These are phyloP conservation scores for Typhlichthys subterraneus DNA, from an alignment of 2,797 vertebrate genomes.

Conservation along the genomic window DNA sequence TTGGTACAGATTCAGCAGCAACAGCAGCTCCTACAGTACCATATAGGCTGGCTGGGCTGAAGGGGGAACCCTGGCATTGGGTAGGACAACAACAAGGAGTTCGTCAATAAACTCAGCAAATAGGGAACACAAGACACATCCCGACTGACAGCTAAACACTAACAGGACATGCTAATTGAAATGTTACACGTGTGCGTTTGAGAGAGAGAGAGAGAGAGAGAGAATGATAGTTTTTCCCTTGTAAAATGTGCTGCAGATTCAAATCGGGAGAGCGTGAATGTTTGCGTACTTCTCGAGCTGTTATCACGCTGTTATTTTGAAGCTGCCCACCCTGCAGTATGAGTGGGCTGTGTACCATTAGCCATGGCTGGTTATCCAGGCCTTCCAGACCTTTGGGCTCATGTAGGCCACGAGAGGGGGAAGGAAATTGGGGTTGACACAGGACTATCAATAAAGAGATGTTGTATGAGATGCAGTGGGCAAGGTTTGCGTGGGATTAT, in stretches of 20 bases:
- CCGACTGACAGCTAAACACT: no score
- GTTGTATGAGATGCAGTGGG: constrained; percentile 9
- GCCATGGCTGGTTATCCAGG: constrained; percentile 71
- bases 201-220: neutral
- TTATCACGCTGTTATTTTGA: constrained; percentile 69
- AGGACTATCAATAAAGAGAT: neutral
- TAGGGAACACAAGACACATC: constrained; percentile 50
- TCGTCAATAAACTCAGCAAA: constrained; percentile 72
- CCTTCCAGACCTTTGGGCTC: constrained; percentile 65
- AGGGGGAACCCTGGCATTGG: constrained; percentile 29
- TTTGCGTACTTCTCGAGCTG: constrained; percentile 59
- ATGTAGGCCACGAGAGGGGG: constrained; percentile 40
- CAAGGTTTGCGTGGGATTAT: constrained; percentile 11
- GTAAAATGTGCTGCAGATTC: no score
- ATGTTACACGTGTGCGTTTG: constrained; percentile 39
- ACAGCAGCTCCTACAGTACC: neutral
- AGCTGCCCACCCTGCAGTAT: constrained; percentile 72
- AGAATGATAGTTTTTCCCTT: constrained; percentile 3
- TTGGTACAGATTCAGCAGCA: constrained; percentile 60
- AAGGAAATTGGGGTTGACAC: constrained; percentile 37
- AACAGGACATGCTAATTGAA: constrained; percentile 35
- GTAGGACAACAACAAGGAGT: constrained; percentile 50
- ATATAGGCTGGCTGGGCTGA: constrained; percentile 21
- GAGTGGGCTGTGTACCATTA: constrained; percentile 75
- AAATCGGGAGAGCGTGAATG: constrained; percentile 37